Percentiles rank a stretch among this genome's conserved stretches.
Evolutionary conservation across 2,797 vertebrate species (phyloP).

Genomic region (Neomorphus geoffroyi): DNA sequence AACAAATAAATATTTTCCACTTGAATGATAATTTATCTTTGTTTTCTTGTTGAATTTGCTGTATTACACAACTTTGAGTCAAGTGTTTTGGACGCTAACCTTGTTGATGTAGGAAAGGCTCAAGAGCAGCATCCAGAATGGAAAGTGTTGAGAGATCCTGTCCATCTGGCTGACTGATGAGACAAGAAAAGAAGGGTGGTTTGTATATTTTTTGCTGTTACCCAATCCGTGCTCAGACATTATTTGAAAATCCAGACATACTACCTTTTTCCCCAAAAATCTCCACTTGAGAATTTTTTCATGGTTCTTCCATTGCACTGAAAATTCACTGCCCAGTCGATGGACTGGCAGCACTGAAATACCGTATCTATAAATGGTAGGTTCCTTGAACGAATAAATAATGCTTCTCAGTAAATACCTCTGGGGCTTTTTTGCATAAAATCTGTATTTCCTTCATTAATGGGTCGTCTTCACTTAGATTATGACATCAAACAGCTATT

Average conservation of each 20-base stretch:
- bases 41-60: not conserved
- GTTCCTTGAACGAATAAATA: not conserved
- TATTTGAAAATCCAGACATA: not conserved
- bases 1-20: not conserved
- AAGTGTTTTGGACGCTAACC: not conserved
- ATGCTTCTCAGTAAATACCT: not conserved
- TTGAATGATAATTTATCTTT: not conserved
- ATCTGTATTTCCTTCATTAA: not conserved
- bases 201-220: not conserved
- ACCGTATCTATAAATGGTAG: not conserved
- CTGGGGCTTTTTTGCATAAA: not conserved
- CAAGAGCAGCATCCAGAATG: not conserved
- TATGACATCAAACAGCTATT: not conserved
- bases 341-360: not conserved
- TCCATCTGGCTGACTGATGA: not conserved
- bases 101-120: not conserved
- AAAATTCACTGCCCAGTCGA: not conserved
- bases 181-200: not conserved
- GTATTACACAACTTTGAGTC: constrained; percentile 11
- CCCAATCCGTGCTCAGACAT: not conserved
- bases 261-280: not conserved
- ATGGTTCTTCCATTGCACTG: not conserved
- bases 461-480: not conserved
- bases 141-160: not conserved
- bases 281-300: not conserved